Base-by-base conservation (phyloP, 35 echinoderm and acorn worm genomes). In the Patiria miniata region DNA sequence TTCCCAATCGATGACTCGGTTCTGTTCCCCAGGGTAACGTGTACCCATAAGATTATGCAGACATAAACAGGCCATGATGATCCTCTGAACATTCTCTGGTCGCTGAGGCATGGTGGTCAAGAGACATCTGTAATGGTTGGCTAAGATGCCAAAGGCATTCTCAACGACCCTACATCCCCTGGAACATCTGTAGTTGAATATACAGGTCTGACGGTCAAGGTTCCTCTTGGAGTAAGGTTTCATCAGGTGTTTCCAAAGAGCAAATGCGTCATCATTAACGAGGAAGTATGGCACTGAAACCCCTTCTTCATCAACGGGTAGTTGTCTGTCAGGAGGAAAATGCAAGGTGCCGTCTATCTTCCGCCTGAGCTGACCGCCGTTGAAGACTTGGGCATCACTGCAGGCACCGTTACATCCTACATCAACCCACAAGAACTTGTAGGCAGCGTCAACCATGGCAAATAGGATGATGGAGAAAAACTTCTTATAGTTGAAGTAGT, bases 401-500 rank as follows among this genome's bases (percentile, higher is more conserved):
- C 26, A 0, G n/a, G 87, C 39, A 65, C 87, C 78, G 1, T 2
- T 78, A 34, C 5, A 15, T 61, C 87, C 87, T 16, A 83, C 37
- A 59, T 89, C 87, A 16, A 34, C 9, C 78, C 44, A 68, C 44
- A 83, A 61, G 39, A 82, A 87, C 30, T 92, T 80, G 83, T 69
- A 90, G 81, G 84, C 88, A 50, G 60, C 18, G 30, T 90, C 80
- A 15, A 90, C 81, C 39, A 83, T 7, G 15, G 44, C 51, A 44
- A 83, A 5, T 5, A 93, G 52, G 15, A 93, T 65, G 14, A 89
- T 40, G 8, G 86, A 93, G 81, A 76, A 93, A 39, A 89, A 89
- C 9, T 52, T 47, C 36, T 89, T 93, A 54, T 93, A 89, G 65
- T 93, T 93, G 69, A 53, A 85, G 65, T 89, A 93, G 2, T 22